phyloP scores from a whole-genome alignment of 2,797 vertebrate species.

The Pipistrellus nathusii region DNA sequence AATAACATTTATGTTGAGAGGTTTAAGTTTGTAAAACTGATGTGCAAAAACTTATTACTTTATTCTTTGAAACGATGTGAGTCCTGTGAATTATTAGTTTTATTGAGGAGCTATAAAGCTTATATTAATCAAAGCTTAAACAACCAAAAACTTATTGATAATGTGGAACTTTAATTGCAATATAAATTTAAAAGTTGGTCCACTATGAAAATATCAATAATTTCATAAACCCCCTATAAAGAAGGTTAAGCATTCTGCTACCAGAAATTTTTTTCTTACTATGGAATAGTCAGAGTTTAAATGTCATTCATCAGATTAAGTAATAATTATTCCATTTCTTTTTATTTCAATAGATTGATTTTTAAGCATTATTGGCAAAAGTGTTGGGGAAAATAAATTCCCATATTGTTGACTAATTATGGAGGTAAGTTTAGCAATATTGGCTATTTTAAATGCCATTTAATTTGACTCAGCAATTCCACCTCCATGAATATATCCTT shows the following conservation, averaged over 20 bases:
- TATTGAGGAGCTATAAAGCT: conserved; percentile 55
- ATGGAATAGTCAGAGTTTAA: conserved; percentile 27
- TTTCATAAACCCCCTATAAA: conserved; percentile 48
- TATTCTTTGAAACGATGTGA: conserved; percentile 9
- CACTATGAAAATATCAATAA: conserved; percentile 41
- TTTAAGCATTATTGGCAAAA: conserved; percentile 20
- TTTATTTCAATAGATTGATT: conserved; percentile 48
- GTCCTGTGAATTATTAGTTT: background rate
- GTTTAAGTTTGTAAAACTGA: conserved; percentile 40
- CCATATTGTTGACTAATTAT: background rate
- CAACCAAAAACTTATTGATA: conserved; percentile 48
- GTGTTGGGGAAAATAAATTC: background rate
- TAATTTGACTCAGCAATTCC: conserved; percentile 18
- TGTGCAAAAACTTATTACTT: conserved; percentile 24
- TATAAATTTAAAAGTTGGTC: conserved; percentile 50
- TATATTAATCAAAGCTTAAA: conserved; percentile 1
- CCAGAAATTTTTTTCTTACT: conserved; percentile 57
- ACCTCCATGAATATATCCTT: background rate
- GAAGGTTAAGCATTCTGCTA: background rate
- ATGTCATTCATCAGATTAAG: conserved; percentile 51
- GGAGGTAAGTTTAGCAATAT: background rate
- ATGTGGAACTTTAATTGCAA: conserved; percentile 42
- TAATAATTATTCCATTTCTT: conserved; percentile 18
- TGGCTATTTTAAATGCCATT: conserved; percentile 36
- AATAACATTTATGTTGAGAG: conserved; percentile 16